A percentile compares a stretch with the other conserved stretches of the same genome.
phyloP scores from a whole-genome alignment of 2,113 vertebrate species.

The Tiliqua scincoides region DNA sequence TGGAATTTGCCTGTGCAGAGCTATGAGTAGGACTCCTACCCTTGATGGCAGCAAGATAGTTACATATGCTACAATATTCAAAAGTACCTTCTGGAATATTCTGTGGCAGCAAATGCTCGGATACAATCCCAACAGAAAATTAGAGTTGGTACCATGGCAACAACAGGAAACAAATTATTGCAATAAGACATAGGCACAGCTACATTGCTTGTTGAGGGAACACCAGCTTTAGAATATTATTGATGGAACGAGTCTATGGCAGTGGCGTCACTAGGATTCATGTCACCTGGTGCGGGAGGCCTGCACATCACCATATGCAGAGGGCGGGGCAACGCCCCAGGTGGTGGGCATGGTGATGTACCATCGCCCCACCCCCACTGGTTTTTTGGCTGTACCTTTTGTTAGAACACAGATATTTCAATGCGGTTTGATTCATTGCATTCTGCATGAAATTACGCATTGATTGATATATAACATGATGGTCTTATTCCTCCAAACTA shows the following conservation, averaged over 20 bases:
- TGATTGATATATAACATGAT: too few species aligned
- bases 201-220: background rate
- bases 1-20: background rate
- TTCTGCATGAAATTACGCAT: too few species aligned
- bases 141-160: background rate
- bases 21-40: background rate
- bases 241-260: background rate
- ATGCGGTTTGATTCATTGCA: too few species aligned
- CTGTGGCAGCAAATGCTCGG: background rate
- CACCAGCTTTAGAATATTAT: background rate
- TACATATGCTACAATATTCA: background rate
- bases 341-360: too few species aligned
- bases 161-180: background rate
- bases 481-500: too few species aligned
- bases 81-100: background rate
- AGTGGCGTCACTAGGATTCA: too few species aligned
- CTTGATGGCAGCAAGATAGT: background rate
- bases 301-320: too few species aligned
- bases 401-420: too few species aligned
- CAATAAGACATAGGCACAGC: background rate
- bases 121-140: background rate
- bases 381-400: too few species aligned
- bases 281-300: too few species aligned
- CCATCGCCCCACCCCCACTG: too few species aligned
- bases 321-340: too few species aligned